A percentile compares a stretch with the other conserved stretches of the same genome.
phyloP scores from a whole-genome alignment of 2,113 vertebrate genomes.

The Rhodinocichla rosea region DNA sequence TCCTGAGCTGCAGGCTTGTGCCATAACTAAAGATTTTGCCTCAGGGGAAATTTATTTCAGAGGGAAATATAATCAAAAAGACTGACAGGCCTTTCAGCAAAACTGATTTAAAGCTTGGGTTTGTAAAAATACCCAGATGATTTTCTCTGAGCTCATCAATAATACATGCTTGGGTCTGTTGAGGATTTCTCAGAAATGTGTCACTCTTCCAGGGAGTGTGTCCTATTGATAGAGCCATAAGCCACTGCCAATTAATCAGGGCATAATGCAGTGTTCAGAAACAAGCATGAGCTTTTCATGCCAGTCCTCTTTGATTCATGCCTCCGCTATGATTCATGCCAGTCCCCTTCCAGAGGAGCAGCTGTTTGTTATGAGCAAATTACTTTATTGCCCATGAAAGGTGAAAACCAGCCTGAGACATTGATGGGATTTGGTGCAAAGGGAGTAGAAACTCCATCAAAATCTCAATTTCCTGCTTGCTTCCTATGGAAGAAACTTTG shows the following conservation, averaged over 20 bases:
- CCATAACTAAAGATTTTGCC: neutral
- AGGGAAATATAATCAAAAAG: neutral
- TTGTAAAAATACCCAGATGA: neutral
- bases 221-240: conserved; percentile 5
- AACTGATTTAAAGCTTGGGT: neutral
- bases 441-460: neutral
- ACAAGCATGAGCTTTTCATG: neutral
- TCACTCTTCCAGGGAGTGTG: neutral
- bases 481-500: neutral
- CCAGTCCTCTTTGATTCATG: neutral
- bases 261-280: neutral
- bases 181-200: neutral
- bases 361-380: neutral
- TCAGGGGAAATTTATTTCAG: neutral
- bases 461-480: neutral
- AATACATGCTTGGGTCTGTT: neutral
- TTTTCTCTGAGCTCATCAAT: conserved; percentile 6
- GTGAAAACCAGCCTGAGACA: neutral
- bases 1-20: neutral
- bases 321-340: neutral
- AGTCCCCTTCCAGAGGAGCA: neutral
- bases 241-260: conserved; percentile 11
- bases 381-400: neutral
- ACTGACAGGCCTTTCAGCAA: neutral
- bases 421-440: neutral